Conservation (phyloP, 2,113 vertebrate species). For the Pipra filicauda region DNA sequence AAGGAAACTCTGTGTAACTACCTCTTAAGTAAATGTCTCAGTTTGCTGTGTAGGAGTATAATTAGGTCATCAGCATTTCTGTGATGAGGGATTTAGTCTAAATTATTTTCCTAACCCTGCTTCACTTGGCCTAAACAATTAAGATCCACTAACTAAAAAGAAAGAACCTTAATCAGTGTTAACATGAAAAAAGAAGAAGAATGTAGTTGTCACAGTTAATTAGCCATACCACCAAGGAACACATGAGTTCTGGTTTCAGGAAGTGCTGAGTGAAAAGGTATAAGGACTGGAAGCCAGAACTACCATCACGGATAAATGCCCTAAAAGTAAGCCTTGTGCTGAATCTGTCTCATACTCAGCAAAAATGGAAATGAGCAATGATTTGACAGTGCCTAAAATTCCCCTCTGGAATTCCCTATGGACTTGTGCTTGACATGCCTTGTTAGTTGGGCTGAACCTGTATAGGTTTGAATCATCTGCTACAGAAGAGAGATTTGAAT, state of each 20-base stretch:
- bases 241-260: background rate
- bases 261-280: background rate
- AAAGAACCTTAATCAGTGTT: background rate
- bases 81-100: background rate
- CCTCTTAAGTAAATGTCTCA: background rate
- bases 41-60: background rate
- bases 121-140: constrained; percentile 9
- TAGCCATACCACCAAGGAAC: background rate
- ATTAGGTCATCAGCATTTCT: constrained; percentile 4
- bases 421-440: background rate
- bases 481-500: background rate
- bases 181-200: background rate
- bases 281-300: background rate
- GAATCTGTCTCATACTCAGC: background rate
- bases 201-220: background rate
- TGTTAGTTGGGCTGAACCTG: background rate
- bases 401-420: background rate
- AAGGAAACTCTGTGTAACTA: background rate
- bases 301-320: background rate
- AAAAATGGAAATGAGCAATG: background rate
- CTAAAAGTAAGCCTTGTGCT: background rate
- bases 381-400: background rate
- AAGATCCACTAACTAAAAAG: background rate
- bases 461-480: background rate
- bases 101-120: background rate